phyloP scores from a whole-genome alignment of 2,113 vertebrate species.

The Mobula hypostoma region DNA sequence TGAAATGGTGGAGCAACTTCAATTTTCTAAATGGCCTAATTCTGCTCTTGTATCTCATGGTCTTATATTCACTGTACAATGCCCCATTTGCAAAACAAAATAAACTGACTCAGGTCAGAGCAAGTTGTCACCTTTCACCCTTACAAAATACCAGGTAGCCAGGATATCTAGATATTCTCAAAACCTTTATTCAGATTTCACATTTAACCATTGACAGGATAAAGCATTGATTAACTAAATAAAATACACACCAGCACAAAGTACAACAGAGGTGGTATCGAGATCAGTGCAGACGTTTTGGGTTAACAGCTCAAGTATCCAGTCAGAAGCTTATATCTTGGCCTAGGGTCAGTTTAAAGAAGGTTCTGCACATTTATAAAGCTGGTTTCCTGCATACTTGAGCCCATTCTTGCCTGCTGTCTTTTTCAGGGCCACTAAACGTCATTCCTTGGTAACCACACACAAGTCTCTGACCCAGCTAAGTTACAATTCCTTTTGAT shows the following conservation, averaged over 20 bases:
- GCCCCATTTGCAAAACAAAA: not conserved
- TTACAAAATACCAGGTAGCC: slow-evolving; percentile 26
- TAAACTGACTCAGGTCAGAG: not conserved
- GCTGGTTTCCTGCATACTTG: too few relatives aligned
- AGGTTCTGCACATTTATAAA: not conserved
- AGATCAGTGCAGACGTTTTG: not conserved
- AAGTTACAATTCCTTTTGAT: not conserved
- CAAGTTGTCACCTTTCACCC: not conserved
- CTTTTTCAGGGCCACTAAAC: not conserved
- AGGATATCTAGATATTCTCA: not conserved
- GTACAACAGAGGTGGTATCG: not conserved
- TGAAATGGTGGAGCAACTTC: too few relatives aligned
- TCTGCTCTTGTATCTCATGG: too few relatives aligned
- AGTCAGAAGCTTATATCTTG: not conserved
- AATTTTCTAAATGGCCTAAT: too few relatives aligned
- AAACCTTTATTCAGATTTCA: not conserved
- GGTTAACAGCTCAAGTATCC: not conserved
- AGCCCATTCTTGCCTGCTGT: not conserved
- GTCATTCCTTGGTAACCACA: not conserved
- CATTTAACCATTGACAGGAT: not conserved
- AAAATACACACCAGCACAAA: not conserved
- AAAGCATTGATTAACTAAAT: not conserved
- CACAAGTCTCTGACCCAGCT: not conserved
- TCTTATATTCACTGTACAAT: too few relatives aligned
- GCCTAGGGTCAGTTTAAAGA: not conserved